Base-by-base conservation (phyloP, 2,797 vertebrate species). In the Anguilla pacifica region DNA sequence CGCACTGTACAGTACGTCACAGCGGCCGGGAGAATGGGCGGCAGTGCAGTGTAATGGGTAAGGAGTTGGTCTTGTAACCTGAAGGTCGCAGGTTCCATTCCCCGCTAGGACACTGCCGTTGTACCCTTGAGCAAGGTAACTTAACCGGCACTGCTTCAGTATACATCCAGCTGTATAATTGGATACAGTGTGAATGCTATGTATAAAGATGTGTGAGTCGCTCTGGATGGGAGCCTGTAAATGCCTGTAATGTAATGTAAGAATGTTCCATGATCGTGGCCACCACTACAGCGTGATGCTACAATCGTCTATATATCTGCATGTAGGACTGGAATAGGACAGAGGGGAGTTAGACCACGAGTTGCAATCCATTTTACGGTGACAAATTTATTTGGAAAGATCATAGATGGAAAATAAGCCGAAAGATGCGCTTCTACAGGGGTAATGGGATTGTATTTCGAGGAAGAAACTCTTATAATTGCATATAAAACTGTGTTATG, bases 381-480 rank as follows among this genome's bases (percentile, higher is more conserved):
- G 70, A 74, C 25, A 77, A 53, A 35, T 74, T 53, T 72, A 53
- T 86, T 86, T 53, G 77, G 22, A 55, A 74, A 86, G 64, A 86
- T 86, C 85, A 86, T 77, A 74, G 64, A 74, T 51, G 85, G 13
- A 86, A 61, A 31, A 31, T 74, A 86, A 74, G 46, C 85, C 31
- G 31, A 39, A 31, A 74, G 67, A 22, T 9, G n/a, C 70, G 64
- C 35, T 67, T 85, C 22, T 2, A 9, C 7, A 59, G 25, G 64
- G 67, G 70, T 55, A 82, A 83, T 86, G 85, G 84, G 84, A 86
- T 81, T 86, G 84, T 55, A 86, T 85, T 86, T 88, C 87, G 83
- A 86, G 72, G 84, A 43, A 51, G 79, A 87, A 89, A 72, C 31
- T 86, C 85, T 82, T 87, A 87, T 89, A 89, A 89, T 89, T 88